Evolutionary conservation across 2,888 invertebrate species (phyloP), one percentile per base, ranked within the genome.

Genomic region (Amblyjoppa fuscipennis): DNA sequence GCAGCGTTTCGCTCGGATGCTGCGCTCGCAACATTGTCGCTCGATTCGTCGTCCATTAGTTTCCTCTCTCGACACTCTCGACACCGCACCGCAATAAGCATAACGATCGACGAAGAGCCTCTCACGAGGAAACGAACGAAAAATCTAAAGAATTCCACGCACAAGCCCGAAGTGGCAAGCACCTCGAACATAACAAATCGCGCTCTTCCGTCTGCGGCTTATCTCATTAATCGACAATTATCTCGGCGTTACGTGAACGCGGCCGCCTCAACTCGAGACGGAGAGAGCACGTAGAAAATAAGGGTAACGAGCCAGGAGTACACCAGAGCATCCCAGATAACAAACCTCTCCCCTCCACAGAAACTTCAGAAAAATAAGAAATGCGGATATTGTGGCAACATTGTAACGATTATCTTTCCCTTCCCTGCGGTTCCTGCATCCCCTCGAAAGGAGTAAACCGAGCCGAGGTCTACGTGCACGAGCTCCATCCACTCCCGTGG

Each of bases 161-260:
- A 20, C 41, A 49, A 64, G 11, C 34, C 20, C 25, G 51, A 31
- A 53, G 51, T 53, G 45, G 45, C 20, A 41, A 25, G 38, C 7
- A 25, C 49, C 73, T 84, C 82, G 85, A 70, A 86, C 77, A 75
- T 80, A 83, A 88, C 83, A 87, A 88, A 88, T 87, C 88, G 76
- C 85, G 88, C 82, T 88, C 85, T 88, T 85, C 88, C 88, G 84
- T 85, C 80, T 73, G 11, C 41, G 41, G 74, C 87, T 87, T 88
- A 86, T 88, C 88, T 83, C 70, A 84, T 83, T 77, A 83, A 87
- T 87, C 87, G 81, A 87, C 86, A 87, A 87, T 87, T 87, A 87
- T 87, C 86, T 81, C 71, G 66, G 69, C 75, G 83, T 88, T 88
- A 88, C 85, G 84, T 86, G 87, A 87, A 73, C 85, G 71, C 77